Percentiles rank a stretch among this genome's conserved stretches.
These are phyloP conservation scores for Limnodromus scolopaceus DNA, from an alignment of 2,797 vertebrate species.

Conservation along the genomic window DNA sequence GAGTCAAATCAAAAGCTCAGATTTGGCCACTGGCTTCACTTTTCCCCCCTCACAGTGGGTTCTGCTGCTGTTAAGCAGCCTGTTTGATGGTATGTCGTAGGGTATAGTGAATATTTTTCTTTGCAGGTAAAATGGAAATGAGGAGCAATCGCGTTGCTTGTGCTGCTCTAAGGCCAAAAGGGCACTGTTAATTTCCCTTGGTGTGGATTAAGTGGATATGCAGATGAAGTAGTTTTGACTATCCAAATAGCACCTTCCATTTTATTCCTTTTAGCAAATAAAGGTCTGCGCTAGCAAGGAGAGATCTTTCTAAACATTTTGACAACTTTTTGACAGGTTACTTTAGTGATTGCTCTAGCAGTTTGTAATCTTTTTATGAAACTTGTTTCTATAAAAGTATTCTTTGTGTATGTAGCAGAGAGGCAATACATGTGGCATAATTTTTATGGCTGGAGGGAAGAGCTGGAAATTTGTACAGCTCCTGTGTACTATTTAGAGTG, in stretches of 20 bases:
- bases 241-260: not conserved
- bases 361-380: conserved; percentile 30
- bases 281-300: conserved; percentile 8
- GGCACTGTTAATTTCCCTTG: not conserved
- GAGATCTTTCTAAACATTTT: conserved; percentile 44
- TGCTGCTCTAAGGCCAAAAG: not conserved
- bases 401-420: conserved; percentile 20
- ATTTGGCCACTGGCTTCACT: not conserved
- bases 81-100: not conserved
- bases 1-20: not conserved
- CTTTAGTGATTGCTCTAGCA: conserved; percentile 17
- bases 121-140: not conserved
- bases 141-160: not conserved
- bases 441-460: conserved; percentile 23
- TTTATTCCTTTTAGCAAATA: not conserved
- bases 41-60: not conserved
- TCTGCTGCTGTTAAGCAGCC: not conserved
- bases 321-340: conserved; percentile 51
- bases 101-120: not conserved
- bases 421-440: not conserved
- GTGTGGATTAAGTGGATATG: not conserved
- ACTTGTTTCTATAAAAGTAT: not conserved
- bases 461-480: not conserved
- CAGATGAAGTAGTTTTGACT: not conserved
- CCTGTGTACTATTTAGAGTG: not conserved